phyloP scores from a whole-genome alignment of 2,797 vertebrate species.

The Echiichthys vipera region DNA sequence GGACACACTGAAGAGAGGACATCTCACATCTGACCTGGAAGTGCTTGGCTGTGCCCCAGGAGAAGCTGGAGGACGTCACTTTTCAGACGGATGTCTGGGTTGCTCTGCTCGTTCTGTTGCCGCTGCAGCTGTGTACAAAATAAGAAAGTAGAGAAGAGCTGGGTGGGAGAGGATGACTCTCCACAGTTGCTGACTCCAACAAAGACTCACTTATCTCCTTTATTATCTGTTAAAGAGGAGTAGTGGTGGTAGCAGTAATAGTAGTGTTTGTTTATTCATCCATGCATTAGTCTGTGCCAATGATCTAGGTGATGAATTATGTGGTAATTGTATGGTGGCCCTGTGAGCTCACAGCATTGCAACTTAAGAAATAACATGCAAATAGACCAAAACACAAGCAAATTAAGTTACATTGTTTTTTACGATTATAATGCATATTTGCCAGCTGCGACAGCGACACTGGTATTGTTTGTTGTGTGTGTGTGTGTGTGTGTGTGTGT shows the following conservation, averaged over 20 bases:
- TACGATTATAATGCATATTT: too few species aligned
- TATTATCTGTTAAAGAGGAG: background rate
- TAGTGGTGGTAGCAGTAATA: background rate
- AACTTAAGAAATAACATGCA: too few species aligned
- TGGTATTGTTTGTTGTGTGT: too few species aligned
- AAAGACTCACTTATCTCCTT: constrained; percentile 1
- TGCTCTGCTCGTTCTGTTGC: constrained; percentile 16
- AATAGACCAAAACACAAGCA: too few species aligned
- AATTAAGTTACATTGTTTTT: too few species aligned
- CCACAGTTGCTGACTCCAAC: background rate
- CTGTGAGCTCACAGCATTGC: too few species aligned
- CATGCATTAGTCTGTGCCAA: background rate
- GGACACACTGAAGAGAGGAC: constrained; percentile 34
- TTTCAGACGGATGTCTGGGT: constrained; percentile 36
- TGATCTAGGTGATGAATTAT: background rate
- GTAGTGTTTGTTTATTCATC: background rate
- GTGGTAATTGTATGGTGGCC: too few species aligned
- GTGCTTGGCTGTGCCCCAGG: constrained; percentile 51
- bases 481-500: too few species aligned
- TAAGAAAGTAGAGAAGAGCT: constrained; percentile 19
- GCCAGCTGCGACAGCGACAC: too few species aligned
- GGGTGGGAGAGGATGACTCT: background rate
- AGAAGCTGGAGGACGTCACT: constrained; percentile 37
- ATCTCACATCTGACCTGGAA: constrained; percentile 57
- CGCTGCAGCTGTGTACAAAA: constrained; percentile 24